phyloP scores from a whole-genome alignment of 2,888 invertebrate genomes.

The Drosophila cracens region DNA sequence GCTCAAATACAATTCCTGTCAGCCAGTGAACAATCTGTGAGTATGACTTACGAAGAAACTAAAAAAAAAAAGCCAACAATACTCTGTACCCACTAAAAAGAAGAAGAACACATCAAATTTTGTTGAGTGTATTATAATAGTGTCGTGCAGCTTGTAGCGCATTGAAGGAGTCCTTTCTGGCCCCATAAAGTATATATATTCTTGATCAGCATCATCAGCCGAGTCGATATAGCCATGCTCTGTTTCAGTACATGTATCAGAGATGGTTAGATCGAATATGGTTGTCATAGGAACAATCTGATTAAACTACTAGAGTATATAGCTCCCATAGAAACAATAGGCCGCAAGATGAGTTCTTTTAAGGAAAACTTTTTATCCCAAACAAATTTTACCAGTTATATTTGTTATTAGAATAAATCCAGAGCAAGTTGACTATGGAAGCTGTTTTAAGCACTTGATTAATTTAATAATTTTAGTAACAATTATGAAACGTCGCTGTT shows the following conservation, averaged over 20 bases:
- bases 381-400: no score
- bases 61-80: background rate
- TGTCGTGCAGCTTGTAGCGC: no score
- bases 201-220: background rate
- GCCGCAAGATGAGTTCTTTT: no score
- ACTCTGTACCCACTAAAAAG: background rate
- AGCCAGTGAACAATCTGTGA: constrained; percentile 83
- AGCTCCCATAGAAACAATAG: background rate
- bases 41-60: background rate
- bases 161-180: no score
- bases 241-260: background rate
- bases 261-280: background rate
- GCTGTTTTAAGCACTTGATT: background rate
- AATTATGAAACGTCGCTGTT: constrained; percentile 90
- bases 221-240: background rate
- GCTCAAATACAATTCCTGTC: constrained; percentile 83
- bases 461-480: constrained; percentile 40
- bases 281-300: no score
- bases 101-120: background rate
- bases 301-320: no score
- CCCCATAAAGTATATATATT: no score
- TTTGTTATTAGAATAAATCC: no score
- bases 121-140: no score
- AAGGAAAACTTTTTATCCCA: no score
- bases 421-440: background rate